These are phyloP conservation scores for Sardinella longiceps DNA, from an alignment of 2,797 vertebrate genomes.

Conservation along the genomic window DNA sequence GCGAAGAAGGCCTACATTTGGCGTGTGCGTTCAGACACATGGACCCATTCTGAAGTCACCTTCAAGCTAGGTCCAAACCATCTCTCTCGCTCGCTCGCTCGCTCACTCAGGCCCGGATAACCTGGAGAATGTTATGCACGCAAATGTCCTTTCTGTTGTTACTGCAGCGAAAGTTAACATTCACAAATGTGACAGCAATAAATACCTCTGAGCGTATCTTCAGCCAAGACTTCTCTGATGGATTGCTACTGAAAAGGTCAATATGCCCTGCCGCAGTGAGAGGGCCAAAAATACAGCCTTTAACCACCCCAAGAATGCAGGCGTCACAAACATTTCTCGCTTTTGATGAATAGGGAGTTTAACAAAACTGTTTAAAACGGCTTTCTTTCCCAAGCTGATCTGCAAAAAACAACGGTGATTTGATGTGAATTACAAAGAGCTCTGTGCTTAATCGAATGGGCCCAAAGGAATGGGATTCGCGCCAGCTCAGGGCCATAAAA, in stretches of 20 bases:
- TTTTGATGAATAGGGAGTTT: not conserved
- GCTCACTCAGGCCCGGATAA: not conserved
- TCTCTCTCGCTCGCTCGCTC: not conserved
- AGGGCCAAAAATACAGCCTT: not conserved
- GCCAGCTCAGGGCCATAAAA: slow-evolving; percentile 4
- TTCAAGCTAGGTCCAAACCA: not conserved
- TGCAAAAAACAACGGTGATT: not conserved
- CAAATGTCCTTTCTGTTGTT: not conserved
- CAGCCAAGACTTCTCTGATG: not conserved
- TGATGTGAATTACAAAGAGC: not conserved
- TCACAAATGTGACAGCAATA: slow-evolving; percentile 18
- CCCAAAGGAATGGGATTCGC: not conserved
- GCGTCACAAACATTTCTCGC: not conserved
- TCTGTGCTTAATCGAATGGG: not conserved
- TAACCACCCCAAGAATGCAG: not conserved
- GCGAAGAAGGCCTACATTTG: not conserved
- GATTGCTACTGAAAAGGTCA: slow-evolving; percentile 21
- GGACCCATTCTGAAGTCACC: not conserved
- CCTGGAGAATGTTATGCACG: not conserved
- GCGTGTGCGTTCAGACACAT: not conserved
- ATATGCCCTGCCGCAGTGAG: not conserved
- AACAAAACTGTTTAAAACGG: not conserved
- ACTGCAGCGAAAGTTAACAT: not conserved
- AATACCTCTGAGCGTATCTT: not conserved
- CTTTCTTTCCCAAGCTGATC: not conserved